Evolutionary conservation across 2,888 invertebrate species (phyloP), one percentile per base, ranked within the genome.

Genomic region (Drosophila borborema): DNA sequence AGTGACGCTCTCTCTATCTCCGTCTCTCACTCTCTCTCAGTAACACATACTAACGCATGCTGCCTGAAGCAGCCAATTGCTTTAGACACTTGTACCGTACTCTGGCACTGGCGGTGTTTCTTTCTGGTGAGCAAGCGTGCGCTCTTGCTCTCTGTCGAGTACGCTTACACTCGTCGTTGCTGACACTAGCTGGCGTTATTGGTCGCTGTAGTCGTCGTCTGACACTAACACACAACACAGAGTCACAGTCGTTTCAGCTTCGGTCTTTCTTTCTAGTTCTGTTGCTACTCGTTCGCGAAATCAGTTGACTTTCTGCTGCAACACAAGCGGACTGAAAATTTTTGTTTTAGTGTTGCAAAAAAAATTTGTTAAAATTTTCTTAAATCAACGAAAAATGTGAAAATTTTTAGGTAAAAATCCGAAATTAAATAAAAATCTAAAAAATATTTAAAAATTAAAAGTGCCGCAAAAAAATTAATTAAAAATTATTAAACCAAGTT

Each of bases 201-300:
- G 59, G 62, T 67, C 67, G 75, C 61, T 53, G 69, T 75, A 53
- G 71, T 77, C 58, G 64, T 69, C 58, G 77, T 60, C 79, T 71
- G 77, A 60, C 67, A 72, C 82, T 80, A 80, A 80, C 67, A 77
- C 66, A 81, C 79, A 79, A 80, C 74, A 80, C 77, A 72, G 68
- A 80, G 81, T 55, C 74, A 45, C 82, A 80, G 82, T 81, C 84
- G 76, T 80, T 83, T 85, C 80, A 86, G 84, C 79, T 90, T 90
- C 82, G 86, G 89, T 89, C 90, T 89, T 86, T 88, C 89, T 91
- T 90, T 89, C 86, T 90, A 90, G 91, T 91, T 91, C 89, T 91
- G 89, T 90, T 89, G 90, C 89, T 90, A 90, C 91, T 91, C 91
- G 91, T 91, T 91, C 89, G 91, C 90, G 87, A 91, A 91, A 91